Percentiles rank a stretch among this genome's conserved stretches.
Evolutionary conservation across 2,888 invertebrate genomes (phyloP).

Genomic region (Hirtodrosophila alboralis): DNA sequence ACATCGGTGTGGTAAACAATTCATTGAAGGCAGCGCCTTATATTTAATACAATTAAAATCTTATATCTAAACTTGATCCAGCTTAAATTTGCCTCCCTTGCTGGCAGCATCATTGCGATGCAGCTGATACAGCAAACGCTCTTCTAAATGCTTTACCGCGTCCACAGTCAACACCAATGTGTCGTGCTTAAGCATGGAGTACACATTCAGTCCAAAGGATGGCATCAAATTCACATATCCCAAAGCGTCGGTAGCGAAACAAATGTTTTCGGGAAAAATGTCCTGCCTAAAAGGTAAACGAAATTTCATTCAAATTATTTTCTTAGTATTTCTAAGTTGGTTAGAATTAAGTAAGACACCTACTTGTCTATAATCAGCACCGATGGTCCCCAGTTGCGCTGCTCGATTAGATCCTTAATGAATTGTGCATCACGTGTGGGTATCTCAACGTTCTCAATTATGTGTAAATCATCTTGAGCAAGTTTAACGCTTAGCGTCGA

Average conservation of each 20-base stretch:
- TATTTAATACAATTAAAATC: constrained; percentile 73
- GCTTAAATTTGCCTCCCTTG: constrained; percentile 85
- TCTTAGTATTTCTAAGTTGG: too few species aligned
- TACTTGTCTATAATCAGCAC: constrained; percentile 96
- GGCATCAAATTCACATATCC: constrained; percentile 97
- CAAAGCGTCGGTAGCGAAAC: constrained; percentile 91
- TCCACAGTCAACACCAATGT: constrained; percentile 94
- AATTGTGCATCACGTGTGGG: constrained; percentile 92
- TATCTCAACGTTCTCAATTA: constrained; percentile 93
- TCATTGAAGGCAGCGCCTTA: too few species aligned
- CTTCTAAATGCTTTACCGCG: constrained; percentile 94
- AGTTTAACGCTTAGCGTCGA: constrained; percentile 94
- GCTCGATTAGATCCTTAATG: constrained; percentile 91
- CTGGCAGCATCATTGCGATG: constrained; percentile 86
- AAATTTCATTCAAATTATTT: constrained; percentile 4
- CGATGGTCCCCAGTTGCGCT: constrained; percentile 97
- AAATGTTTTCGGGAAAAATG: constrained; percentile 94
- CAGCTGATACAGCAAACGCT: constrained; percentile 89
- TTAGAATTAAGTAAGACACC: too few species aligned
- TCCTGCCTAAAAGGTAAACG: constrained; percentile 88
- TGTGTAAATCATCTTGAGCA: constrained; percentile 97
- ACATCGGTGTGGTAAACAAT: constrained; percentile 25
- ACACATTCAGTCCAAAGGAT: constrained; percentile 96
- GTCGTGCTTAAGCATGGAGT: constrained; percentile 98
- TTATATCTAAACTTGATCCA: constrained; percentile 85